Evolutionary conservation across 2,797 vertebrate species (phyloP), one percentile per base, ranked within the genome.

Genomic region (Pangasius sanitwongsei): DNA sequence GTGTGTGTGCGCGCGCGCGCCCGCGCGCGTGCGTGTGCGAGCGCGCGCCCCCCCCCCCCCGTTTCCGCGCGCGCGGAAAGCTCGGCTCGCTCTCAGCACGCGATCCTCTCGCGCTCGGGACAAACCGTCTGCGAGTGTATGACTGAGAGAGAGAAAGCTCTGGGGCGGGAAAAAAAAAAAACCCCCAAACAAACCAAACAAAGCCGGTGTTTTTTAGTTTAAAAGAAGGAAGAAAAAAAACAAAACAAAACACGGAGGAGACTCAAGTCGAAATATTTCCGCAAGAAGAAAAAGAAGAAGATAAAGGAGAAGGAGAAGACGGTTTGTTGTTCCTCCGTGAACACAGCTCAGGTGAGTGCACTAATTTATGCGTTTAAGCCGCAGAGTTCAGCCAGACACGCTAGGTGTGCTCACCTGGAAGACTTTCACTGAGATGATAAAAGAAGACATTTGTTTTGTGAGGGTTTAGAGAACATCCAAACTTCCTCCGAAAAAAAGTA

Each of bases 341-440:
- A 61, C 57, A 44, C 57, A 3, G 55, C 34, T 85, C 83, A 85
- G 83, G 85, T 59, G 85, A 86, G 85, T 77, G 11, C 3, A 28
- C 6, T 75, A 15, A 86, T 44, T 48, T n/a, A 3, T 12, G 15
- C 70, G 8, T 44, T 86, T 82, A 55, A 3, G 6, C 70, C 70
- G 37, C 18, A 1, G 31, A 15, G 28, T 78, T n/a, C 1, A n/a
- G 13, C 53, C 25, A 53, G 4, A 77, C 5, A 20, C 41, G 44
- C 44, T 6, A n/a, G 75, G 28, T 78, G 75, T 18, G 25, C 6
- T 78, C 28, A 78, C 13, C 44, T 50, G 74, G 13, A 28, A 77
- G 61, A 63, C 6, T 48, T 48, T 48, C 44, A 7, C 44, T 48
- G 69, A 37, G 53, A 18, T 8, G 23, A 23, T 44, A n/a, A 59